A percentile compares a stretch with the other conserved stretches of the same genome.
These are phyloP conservation scores for Papilio machaon DNA, from an alignment of 1,140 invertebrate species.

Conservation along the genomic window DNA sequence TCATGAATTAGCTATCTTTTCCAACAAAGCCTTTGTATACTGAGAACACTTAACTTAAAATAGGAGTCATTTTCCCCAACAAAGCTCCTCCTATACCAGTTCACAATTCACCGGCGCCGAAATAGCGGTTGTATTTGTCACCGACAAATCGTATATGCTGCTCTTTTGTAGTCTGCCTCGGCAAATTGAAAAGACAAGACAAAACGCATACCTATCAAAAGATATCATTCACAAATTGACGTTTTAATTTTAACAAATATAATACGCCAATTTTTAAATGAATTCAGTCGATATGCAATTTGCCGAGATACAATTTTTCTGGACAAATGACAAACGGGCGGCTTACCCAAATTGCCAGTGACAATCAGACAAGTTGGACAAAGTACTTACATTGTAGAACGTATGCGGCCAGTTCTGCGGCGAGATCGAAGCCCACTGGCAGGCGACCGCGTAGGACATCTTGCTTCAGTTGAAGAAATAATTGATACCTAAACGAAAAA, in stretches of 20 bases:
- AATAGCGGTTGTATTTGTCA: conserved; percentile 25
- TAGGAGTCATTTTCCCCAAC: conserved; percentile 33
- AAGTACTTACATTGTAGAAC: conserved; percentile 96
- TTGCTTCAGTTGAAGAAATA: conserved; percentile 97
- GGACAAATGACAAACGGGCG: neutral
- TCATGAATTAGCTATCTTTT: conserved; percentile 34
- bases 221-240: neutral
- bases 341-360: neutral
- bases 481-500: conserved; percentile 91
- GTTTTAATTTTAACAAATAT: neutral
- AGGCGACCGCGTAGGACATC: conserved; percentile 95
- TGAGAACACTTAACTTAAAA: conserved; percentile 37
- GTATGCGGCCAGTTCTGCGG: conserved; percentile 96
- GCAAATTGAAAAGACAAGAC: neutral
- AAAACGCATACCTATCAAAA: neutral
- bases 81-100: conserved; percentile 29
- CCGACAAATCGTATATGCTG: neutral
- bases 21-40: conserved; percentile 37
- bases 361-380: conserved; percentile 23
- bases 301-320: neutral
- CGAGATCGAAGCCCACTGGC: conserved; percentile 93
- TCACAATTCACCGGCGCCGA: conserved; percentile 27
- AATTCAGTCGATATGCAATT: neutral
- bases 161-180: neutral
- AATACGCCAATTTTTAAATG: neutral